Conservation (phyloP, 1,140 invertebrate species). For the Zaprionus capensis region DNA sequence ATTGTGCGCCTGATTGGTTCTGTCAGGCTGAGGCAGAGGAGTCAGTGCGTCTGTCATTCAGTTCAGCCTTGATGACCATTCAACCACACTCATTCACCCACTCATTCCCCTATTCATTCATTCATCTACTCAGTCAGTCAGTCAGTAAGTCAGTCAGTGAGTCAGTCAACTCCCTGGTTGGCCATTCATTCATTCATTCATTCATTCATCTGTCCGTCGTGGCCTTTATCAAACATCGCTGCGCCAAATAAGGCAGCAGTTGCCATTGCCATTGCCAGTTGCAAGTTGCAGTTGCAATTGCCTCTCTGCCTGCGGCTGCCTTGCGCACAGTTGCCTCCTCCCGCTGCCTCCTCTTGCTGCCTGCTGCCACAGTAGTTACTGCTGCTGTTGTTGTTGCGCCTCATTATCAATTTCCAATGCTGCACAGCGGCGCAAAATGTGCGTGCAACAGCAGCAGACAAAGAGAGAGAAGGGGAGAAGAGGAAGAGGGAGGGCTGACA, state of each 20-base stretch:
- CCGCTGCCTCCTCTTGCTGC: background rate
- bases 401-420: constrained; percentile 79
- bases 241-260: constrained; percentile 63
- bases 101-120: constrained; percentile 11
- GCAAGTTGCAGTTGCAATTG: constrained; percentile 14
- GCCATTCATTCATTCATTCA: constrained; percentile 30
- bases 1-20: constrained; percentile 75
- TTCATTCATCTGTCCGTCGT: constrained; percentile 46
- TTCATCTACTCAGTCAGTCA: constrained; percentile 22
- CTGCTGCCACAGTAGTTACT: background rate
- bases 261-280: constrained; percentile 20
- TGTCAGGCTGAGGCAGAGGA: constrained; percentile 27
- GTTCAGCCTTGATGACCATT: background rate
- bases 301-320: background rate
- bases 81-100: constrained; percentile 35
- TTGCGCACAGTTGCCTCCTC: background rate
- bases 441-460: constrained; percentile 53
- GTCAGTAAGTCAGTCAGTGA: constrained; percentile 33
- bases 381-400: constrained; percentile 37
- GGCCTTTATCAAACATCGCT: constrained; percentile 51
- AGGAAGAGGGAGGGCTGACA: background rate
- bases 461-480: background rate
- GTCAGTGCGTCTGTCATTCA: background rate
- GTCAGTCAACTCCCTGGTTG: constrained; percentile 10
- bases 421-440: constrained; percentile 57